Percentiles rank a stretch among this genome's conserved stretches.
Conservation (phyloP, 2,888 invertebrate species). For the Amiota minor region DNA sequence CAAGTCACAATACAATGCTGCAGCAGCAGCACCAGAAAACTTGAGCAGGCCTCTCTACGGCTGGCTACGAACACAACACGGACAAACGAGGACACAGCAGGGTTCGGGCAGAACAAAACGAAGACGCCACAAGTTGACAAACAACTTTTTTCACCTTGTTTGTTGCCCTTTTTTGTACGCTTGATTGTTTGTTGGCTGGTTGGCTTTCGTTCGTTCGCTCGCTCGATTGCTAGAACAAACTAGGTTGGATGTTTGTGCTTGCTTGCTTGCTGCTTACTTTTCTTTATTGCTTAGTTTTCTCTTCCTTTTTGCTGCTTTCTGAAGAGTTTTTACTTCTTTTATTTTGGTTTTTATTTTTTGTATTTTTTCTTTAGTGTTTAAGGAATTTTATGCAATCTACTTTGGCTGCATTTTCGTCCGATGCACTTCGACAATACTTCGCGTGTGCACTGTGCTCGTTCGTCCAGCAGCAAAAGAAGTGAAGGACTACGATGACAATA, state of each 20-base stretch:
- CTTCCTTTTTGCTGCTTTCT: slow-evolving; percentile 10
- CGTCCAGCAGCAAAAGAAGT: neutral
- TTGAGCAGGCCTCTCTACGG: neutral
- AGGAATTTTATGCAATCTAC: slow-evolving; percentile 60
- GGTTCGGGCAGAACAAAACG: slow-evolving; percentile 15
- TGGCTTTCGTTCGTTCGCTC: slow-evolving; percentile 18
- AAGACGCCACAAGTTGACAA: slow-evolving; percentile 71
- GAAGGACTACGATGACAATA: neutral
- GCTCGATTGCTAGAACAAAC: neutral
- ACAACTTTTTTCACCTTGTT: slow-evolving; percentile 70
- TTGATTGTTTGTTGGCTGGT: slow-evolving; percentile 17
- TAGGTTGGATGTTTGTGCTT: no score
- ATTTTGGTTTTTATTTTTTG: slow-evolving; percentile 31
- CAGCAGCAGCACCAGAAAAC: slow-evolving; percentile 35
- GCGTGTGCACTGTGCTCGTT: slow-evolving; percentile 13
- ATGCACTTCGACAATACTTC: slow-evolving; percentile 29
- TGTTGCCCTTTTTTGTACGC: slow-evolving; percentile 40
- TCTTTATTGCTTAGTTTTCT: slow-evolving; percentile 46
- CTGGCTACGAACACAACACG: neutral
- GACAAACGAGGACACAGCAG: slow-evolving; percentile 2
- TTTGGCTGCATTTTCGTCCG: slow-evolving; percentile 27
- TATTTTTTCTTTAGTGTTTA: slow-evolving; percentile 34
- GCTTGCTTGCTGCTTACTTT: neutral
- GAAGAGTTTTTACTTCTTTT: slow-evolving; percentile 13
- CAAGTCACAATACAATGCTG: slow-evolving; percentile 32